Evolutionary conservation across 2,888 invertebrate species (phyloP).

Genomic region (Adelognathus sp.): DNA sequence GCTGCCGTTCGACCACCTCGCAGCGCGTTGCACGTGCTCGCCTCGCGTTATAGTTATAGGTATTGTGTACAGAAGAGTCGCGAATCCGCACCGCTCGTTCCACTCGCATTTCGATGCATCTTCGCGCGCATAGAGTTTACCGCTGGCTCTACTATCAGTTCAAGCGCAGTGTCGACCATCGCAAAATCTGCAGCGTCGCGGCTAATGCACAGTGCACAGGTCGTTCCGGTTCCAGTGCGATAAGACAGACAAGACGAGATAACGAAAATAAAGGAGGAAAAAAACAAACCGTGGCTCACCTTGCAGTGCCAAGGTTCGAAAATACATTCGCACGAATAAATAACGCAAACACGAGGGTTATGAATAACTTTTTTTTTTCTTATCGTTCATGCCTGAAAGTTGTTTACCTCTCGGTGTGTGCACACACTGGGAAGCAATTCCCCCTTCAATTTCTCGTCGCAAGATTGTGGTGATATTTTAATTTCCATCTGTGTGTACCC

Average conservation of each 20-base stretch:
- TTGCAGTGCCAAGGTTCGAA: background rate
- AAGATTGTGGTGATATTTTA: too few relatives aligned
- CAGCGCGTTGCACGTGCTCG: slow-evolving; percentile 5
- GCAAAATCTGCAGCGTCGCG: background rate
- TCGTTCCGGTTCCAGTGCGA: slow-evolving; percentile 23
- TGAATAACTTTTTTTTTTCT: background rate
- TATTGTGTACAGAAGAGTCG: background rate
- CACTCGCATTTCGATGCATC: too few relatives aligned
- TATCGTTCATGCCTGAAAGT: background rate
- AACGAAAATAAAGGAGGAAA: background rate
- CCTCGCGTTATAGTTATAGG: slow-evolving; percentile 1
- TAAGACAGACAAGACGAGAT: background rate
- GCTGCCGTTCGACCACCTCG: slow-evolving; percentile 26
- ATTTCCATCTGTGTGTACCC: too few relatives aligned
- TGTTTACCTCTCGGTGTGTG: background rate
- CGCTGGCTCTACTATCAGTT: too few relatives aligned
- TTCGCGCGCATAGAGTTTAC: too few relatives aligned
- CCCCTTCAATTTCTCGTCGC: background rate
- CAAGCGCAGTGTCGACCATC: background rate
- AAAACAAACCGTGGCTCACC: background rate
- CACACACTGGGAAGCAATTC: too few relatives aligned
- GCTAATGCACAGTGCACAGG: background rate
- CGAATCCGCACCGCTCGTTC: slow-evolving; percentile 2
- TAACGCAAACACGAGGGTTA: background rate
- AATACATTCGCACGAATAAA: background rate